Base-by-base conservation (phyloP, 2,888 invertebrate genomes). In the Schizaphis graminum region DNA sequence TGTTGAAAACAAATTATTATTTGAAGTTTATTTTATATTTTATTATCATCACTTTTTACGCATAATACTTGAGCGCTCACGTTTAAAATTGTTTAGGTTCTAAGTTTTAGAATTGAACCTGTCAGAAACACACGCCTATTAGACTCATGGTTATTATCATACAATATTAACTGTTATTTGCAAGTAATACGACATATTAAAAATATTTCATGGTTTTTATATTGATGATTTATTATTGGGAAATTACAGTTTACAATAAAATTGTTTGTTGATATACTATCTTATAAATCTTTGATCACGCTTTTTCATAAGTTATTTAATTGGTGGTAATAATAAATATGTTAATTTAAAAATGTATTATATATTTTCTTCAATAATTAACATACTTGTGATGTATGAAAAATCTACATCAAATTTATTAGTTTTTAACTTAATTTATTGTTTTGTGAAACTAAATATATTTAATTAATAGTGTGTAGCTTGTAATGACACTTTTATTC, bases 1-100 rank as follows among this genome's bases (percentile, higher is more conserved):
- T 24, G 57, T 47, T 47, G 13, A 57, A 57, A 85, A 57, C 10
- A 21, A 44, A 47, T 91, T 91, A 91, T 35, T 86, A 86, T 86
- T 57, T 5, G 11, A 47, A 57, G 86, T 91, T 26, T n/a, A 26
- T 44, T 47, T 57, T n/a, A 35, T 44, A 41, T 41, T 57, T 86
- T 57, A 56, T 85, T 11, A 56, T 56, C n/a, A 28, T 47, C 16
- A 77, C 10, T 84, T 53, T 28, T 53, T 28, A 41, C 44, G n/a
- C 28, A 56, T 21, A 41, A 3, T 7, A 35, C 35, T 77, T 77
- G 21, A 35, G 2, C 21, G 0, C 41, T 53, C 8, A 8, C 28
- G 41, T 91, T 91, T 56, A 16, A 56, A 41, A 26, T 53, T 77
- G 10, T 35, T 35, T 86, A 44, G 3, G 26, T 86, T 86, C 10